Evolutionary conservation across 2,888 invertebrate species (phyloP).

Genomic region (Apodemia zela): DNA sequence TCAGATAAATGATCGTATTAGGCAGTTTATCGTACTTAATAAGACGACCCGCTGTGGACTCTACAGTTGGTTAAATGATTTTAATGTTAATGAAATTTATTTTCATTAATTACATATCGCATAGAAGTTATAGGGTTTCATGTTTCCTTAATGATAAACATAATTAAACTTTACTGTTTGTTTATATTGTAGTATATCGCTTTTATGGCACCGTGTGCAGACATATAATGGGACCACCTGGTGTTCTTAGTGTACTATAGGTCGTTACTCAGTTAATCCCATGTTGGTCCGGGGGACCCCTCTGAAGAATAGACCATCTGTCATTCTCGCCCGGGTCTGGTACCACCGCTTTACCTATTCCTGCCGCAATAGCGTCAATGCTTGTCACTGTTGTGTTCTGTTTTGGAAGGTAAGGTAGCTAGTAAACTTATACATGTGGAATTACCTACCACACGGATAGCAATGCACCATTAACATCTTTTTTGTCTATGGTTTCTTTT

Average conservation of each 20-base stretch:
- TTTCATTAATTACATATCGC: constrained; percentile 12
- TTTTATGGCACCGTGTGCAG: neutral
- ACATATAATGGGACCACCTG: neutral
- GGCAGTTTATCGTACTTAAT: constrained; percentile 1
- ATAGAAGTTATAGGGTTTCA: neutral
- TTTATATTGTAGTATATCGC: constrained; percentile 7
- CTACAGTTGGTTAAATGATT: constrained; percentile 1
- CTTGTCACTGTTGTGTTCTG: too few species aligned
- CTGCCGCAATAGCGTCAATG: too few species aligned
- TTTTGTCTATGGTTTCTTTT: too few species aligned
- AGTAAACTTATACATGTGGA: too few species aligned
- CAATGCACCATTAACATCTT: too few species aligned
- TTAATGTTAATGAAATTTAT: constrained; percentile 9
- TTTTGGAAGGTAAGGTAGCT: too few species aligned
- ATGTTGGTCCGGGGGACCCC: too few species aligned
- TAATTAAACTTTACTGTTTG: constrained; percentile 8
- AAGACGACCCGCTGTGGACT: neutral
- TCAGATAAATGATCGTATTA: constrained; percentile 5
- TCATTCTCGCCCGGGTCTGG: too few species aligned
- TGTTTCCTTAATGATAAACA: constrained; percentile 3
- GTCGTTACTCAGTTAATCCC: neutral
- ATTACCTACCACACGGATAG: too few species aligned
- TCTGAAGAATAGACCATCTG: neutral
- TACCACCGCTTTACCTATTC: too few species aligned
- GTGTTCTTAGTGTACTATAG: neutral